These are phyloP conservation scores for Macrobrachium nipponense DNA, from an alignment of 1,140 invertebrate species.

Conservation along the genomic window DNA sequence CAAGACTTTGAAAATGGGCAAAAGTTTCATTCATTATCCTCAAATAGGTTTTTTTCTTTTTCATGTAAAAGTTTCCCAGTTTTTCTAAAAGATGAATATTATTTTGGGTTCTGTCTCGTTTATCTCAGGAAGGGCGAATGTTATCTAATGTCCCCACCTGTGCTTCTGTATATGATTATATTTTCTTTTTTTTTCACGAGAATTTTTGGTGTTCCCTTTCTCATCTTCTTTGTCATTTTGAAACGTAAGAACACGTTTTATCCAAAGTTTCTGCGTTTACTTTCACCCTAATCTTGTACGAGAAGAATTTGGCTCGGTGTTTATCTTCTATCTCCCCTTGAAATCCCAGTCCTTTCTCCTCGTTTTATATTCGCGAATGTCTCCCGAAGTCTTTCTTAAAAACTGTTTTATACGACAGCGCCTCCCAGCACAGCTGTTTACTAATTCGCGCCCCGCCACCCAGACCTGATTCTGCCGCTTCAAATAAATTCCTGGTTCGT, in stretches of 20 bases:
- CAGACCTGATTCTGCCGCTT: too few relatives aligned
- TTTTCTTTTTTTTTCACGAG: too few relatives aligned
- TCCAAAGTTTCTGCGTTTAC: neutral
- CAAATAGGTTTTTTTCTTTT: neutral
- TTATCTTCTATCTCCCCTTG: neutral
- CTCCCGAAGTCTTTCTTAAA: too few relatives aligned
- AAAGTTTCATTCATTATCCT: neutral
- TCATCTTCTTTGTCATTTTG: neutral
- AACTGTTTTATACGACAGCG: too few relatives aligned
- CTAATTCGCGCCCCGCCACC: too few relatives aligned
- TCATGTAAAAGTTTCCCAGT: neutral
- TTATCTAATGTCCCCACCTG: too few relatives aligned
- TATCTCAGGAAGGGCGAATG: neutral
- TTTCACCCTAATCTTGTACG: neutral
- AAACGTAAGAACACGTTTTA: neutral
- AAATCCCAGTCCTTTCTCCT: neutral
- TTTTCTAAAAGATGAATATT: too few relatives aligned
- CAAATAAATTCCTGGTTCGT: too few relatives aligned
- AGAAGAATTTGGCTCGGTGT: too few relatives aligned
- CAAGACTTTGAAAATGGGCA: neutral
- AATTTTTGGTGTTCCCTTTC: neutral
- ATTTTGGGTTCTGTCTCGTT: neutral
- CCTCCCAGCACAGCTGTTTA: too few relatives aligned
- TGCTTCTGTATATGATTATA: too few relatives aligned
- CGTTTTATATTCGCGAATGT: too few relatives aligned